Conservation (phyloP, 1,140 invertebrate species). For the Aphelenchoides fujianensis region DNA sequence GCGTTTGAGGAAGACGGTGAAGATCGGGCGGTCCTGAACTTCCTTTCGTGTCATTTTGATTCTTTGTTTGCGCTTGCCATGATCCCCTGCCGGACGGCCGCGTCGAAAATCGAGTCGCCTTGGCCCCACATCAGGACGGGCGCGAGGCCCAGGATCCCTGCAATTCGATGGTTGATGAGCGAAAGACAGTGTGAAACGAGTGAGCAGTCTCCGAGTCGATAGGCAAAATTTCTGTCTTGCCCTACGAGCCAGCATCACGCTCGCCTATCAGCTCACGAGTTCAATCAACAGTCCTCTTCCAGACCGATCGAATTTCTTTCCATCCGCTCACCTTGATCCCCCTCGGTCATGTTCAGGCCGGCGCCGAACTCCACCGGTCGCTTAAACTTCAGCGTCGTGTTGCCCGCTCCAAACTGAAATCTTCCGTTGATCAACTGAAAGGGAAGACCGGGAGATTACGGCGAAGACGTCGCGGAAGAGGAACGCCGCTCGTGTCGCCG, state of each 20-base stretch:
- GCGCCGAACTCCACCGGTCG: not conserved
- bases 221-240: no score
- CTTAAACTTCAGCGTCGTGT: not conserved
- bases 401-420: constrained; percentile 4
- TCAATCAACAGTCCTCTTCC: no score
- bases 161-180: no score
- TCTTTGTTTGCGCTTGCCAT: not conserved
- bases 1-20: not conserved
- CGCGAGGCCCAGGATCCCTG: constrained; percentile 5
- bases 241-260: no score
- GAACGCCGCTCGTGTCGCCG: not conserved
- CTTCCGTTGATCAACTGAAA: not conserved
- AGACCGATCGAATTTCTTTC: not conserved
- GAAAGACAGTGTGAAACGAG: no score
- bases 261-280: no score
- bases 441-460: not conserved
- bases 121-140: not conserved
- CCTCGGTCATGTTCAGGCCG: not conserved
- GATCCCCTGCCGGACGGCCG: constrained; percentile 6
- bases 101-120: constrained; percentile 3
- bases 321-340: constrained; percentile 11
- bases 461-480: constrained; percentile 1
- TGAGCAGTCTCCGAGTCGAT: no score
- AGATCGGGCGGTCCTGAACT: not conserved
- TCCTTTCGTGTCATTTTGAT: not conserved